Base-by-base conservation (phyloP, 2,888 invertebrate genomes). In the Ganaspis brasiliensis region DNA sequence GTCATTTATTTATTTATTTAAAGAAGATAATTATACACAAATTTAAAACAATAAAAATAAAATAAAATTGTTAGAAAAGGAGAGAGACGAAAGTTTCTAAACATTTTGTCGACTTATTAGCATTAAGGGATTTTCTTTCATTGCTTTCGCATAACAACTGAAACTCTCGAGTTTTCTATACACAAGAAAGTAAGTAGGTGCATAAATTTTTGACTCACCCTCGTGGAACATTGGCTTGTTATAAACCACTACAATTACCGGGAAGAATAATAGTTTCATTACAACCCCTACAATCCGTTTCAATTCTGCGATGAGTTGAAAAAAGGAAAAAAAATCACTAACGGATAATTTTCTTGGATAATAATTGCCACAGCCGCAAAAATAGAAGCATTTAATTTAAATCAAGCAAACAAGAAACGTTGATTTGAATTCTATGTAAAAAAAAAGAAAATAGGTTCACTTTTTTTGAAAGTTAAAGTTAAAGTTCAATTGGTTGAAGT, bases 211-310 rank as follows among this genome's bases (percentile, higher is more conserved):
- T 1, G n/a, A 8, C n/a, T 9, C 26, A 14, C 31, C 16, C 26
- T 16, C 14, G 5, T 31, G 16, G 59, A 26, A 31, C 59, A 5
- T 14, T 9, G 14, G 31, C 26, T 35, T 35, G 31, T 59, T 59
- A 59, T 16, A 31, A 31, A 31, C 31, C 16, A 31, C 31, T 59
- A 26, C 26, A 59, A 59, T n/a, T 31, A 59, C 31, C 35, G 16
- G 12, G 31, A 59, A 59, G 59, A 59, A 14, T 59, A 59, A 59
- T 59, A 59, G 59, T 59, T 59, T 59, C 59, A 59, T 59, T 59
- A 59, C 31, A 59, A 59, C 31, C 31, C 31, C 31, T 16, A 59
- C 16, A 31, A 59, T 31, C 31, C 16, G 6, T 35, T 26, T 26
- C 59, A n/a, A 35, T 26, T 8, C 14, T n/a, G 57, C 26, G 52